Conservation (phyloP, 53 echinoderm and acorn worm species). For the Holothuria scabra region DNA sequence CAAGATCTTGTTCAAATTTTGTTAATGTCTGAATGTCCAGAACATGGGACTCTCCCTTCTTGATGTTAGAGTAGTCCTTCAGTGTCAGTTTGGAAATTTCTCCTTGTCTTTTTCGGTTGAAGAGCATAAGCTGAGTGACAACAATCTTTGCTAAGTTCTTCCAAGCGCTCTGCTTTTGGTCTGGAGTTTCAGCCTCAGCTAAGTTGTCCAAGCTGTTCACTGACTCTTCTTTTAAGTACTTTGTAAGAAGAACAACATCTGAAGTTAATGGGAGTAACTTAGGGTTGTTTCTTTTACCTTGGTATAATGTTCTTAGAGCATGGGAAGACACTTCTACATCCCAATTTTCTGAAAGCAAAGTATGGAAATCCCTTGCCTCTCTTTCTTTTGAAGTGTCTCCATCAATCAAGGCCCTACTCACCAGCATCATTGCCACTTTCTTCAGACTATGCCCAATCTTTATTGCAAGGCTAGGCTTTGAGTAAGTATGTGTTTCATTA, state of each 20-base stretch:
- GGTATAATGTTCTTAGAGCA: conserved; percentile 67
- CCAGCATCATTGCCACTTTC: conserved; percentile 65
- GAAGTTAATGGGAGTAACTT: conserved; percentile 62
- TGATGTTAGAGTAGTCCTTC: conserved; percentile 49
- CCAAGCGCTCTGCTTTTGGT: conserved; percentile 39
- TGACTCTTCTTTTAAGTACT: conserved; percentile 47
- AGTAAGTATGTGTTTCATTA: conserved; percentile 55
- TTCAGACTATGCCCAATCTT: conserved; percentile 66
- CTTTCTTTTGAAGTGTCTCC: conserved; percentile 51
- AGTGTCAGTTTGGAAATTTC: conserved; percentile 61
- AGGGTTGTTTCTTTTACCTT: conserved; percentile 65
- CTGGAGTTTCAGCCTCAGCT: neutral
- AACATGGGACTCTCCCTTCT: conserved; percentile 35
- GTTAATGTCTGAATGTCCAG: conserved; percentile 47
- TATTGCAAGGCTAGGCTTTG: conserved; percentile 63
- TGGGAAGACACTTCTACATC: conserved; percentile 65
- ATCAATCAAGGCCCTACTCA: conserved; percentile 59
- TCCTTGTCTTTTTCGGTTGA: conserved; percentile 66
- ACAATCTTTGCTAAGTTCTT: conserved; percentile 31
- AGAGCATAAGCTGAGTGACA: conserved; percentile 54
- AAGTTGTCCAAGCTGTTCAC: conserved; percentile 18
- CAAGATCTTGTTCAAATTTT: conserved; percentile 56
- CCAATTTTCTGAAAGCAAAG: conserved; percentile 63
- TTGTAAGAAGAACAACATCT: conserved; percentile 61
- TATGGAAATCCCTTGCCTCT: conserved; percentile 56